Base-by-base conservation (phyloP, 1,140 invertebrate genomes). In the Galleria mellonella region DNA sequence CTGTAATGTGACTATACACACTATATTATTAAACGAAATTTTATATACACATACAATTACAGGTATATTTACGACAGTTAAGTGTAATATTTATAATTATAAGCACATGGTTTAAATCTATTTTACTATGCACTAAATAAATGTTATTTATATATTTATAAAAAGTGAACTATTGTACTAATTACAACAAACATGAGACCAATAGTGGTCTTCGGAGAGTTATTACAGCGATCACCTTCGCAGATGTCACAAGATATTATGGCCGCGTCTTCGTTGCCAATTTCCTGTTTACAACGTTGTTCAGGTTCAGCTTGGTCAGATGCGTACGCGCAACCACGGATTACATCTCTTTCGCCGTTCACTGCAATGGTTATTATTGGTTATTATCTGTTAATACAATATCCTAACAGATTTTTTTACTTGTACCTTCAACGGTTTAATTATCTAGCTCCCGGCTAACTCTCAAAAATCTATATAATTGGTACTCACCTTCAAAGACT, bases 291-390 rank as follows among this genome's bases (percentile, higher is more conserved):
- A 45, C 72, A 76, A 2, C 47, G 23, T 23, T 23, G 17, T 23
- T n/a, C 17, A 23, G 2, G 9, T 11, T 61, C 54, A 5, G 40
- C 11, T 11, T 58, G 46, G 4, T 55, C 52, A 0, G 53, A 36
- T 12, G 31, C 51, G 15, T 54, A 62, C 4, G 68, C 62, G 51
- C 72, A 76, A 1, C 63, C 70, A 8, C 72, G 55, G 9, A 66
- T 45, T 1, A 66, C 47, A 38, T 49, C 57, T 2, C 36, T 47
- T 38, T 30, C 54, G 17, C 64, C 61, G 31, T 72, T 55, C 13
- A 57, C 72, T 76, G 62, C 12, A 72, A 72, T 43, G 42, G 32
- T n/a, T n/a, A n/a, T n/a, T n/a, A n/a, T n/a, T n/a, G n/a, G n/a
- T n/a, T n/a, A n/a, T n/a, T n/a, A n/a, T n/a, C n/a, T n/a, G n/a